Percentiles rank a stretch among this genome's conserved stretches.
Conservation (phyloP, 53 echinoderm and acorn worm species). For the Crossaster papposus region DNA sequence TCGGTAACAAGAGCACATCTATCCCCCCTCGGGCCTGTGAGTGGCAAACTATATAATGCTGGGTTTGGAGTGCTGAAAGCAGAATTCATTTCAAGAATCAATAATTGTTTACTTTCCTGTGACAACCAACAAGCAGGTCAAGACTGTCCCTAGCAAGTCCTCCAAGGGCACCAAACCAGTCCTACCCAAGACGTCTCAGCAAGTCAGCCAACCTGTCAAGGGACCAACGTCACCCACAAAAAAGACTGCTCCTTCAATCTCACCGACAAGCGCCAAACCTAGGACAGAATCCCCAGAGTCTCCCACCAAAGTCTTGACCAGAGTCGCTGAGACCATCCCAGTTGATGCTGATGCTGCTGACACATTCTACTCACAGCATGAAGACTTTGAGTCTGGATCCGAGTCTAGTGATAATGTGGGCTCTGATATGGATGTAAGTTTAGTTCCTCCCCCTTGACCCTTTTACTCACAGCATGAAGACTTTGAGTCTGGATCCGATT, state of each 20-base stretch:
- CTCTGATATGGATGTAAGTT: slow-evolving; percentile 27
- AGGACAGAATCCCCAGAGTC: slow-evolving; percentile 40
- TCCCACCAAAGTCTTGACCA: slow-evolving; percentile 53
- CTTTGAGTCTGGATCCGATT: slow-evolving; percentile 88
- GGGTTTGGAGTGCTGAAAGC: too few species aligned
- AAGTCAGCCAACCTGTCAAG: slow-evolving; percentile 30
- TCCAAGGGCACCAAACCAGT: slow-evolving; percentile 35
- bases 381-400: slow-evolving; percentile 93
- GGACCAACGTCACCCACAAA: background rate
- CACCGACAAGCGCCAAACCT: background rate
- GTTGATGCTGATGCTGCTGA: slow-evolving; percentile 90
- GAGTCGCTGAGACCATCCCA: slow-evolving; percentile 70
- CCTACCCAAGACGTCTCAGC: slow-evolving; percentile 16
- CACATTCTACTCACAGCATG: slow-evolving; percentile 97
- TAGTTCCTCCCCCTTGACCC: too few species aligned
- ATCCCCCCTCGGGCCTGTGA: too few species aligned
- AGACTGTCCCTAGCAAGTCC: slow-evolving; percentile 27
- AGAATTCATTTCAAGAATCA: too few species aligned
- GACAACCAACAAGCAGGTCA: slow-evolving; percentile 5
- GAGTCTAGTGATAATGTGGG: slow-evolving; percentile 61
- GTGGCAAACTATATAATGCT: too few species aligned
- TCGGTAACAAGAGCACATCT: too few species aligned
- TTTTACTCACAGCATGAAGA: slow-evolving; percentile 98
- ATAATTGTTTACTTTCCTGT: background rate
- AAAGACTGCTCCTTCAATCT: background rate